Percentiles rank a stretch among this genome's conserved stretches.
These are phyloP conservation scores for Agapornis canus DNA, from an alignment of 2,797 vertebrate species.

Conservation along the genomic window DNA sequence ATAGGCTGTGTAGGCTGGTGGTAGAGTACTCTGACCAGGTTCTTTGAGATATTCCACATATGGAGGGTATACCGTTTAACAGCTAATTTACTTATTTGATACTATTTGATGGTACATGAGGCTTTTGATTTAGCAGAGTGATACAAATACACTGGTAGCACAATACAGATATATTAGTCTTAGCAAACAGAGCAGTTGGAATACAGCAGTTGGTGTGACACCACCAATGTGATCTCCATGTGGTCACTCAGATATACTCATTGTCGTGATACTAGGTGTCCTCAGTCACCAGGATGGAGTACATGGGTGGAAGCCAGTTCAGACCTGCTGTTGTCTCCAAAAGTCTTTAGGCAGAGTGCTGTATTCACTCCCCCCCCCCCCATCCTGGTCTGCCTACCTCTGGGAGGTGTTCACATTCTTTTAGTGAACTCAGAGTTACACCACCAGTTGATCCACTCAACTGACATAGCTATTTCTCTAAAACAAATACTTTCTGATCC, in stretches of 20 bases:
- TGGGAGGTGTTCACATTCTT: not conserved
- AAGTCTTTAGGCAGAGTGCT: not conserved
- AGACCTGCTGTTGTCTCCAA: not conserved
- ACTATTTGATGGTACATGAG: not conserved
- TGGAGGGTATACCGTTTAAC: not conserved
- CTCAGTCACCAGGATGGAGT: not conserved
- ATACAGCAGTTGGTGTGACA: not conserved
- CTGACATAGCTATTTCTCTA: not conserved
- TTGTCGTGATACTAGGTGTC: fast-evolving
- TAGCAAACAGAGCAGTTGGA: not conserved
- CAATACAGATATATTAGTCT: not conserved
- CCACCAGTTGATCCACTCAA: not conserved
- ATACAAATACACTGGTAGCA: not conserved
- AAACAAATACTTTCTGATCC: not conserved
- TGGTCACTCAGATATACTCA: fast-evolving
- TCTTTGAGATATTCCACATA: fast-evolving
- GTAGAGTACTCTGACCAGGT: not conserved
- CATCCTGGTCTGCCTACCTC: not conserved
- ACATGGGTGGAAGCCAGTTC: not conserved
- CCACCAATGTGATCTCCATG: not conserved
- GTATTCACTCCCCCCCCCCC: not conserved
- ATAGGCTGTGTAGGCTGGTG: not conserved
- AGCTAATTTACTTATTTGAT: not conserved
- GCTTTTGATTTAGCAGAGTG: not conserved
- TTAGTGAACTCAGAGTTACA: not conserved